phyloP scores from a whole-genome alignment of 2,888 invertebrate genomes.

The Agapostemon virescens region DNA sequence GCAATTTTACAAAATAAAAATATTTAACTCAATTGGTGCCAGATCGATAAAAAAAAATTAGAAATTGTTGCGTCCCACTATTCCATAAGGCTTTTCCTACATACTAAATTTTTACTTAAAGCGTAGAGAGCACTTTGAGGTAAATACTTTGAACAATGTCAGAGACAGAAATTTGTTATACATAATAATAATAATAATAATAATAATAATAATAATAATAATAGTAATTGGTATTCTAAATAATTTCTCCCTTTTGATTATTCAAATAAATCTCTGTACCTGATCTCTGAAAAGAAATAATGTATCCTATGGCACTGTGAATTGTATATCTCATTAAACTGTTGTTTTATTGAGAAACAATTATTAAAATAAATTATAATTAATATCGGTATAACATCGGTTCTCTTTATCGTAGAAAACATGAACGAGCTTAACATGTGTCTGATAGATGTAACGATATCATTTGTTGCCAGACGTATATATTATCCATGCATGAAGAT shows the following conservation, averaged over 20 bases:
- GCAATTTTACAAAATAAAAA: neutral
- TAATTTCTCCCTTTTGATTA: too few species aligned
- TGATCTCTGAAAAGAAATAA: neutral
- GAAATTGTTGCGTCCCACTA: neutral
- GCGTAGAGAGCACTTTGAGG: neutral
- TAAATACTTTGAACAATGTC: neutral
- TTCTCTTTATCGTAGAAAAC: neutral
- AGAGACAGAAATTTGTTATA: neutral
- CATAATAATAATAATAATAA: too few species aligned
- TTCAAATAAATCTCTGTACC: neutral
- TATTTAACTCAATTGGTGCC: neutral
- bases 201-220: too few species aligned
- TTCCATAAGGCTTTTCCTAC: constrained; percentile 1
- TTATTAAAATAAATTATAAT: neutral
- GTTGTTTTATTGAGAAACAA: neutral
- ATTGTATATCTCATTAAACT: neutral
- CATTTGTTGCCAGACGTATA: neutral
- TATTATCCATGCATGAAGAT: neutral
- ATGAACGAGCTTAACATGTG: neutral
- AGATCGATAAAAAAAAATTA: neutral
- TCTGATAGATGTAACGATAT: neutral
- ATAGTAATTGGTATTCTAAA: too few species aligned
- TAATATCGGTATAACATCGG: neutral
- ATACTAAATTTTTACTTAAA: neutral
- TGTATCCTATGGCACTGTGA: neutral